Evolutionary conservation across 2,113 vertebrate genomes (phyloP).

Genomic region (Apodemus sylvaticus): DNA sequence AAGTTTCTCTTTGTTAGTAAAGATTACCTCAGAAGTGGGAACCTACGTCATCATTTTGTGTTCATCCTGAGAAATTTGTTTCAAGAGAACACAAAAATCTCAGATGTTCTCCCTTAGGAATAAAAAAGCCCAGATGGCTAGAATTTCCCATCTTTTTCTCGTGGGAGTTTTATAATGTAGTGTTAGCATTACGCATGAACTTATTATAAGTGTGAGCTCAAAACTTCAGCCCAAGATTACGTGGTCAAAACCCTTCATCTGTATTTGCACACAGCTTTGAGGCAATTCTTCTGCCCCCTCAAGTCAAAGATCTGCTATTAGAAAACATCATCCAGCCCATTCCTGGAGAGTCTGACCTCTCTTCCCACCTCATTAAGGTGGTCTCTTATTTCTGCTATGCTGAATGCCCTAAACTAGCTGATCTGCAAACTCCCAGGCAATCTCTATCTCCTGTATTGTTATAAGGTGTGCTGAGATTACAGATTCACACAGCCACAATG

Average conservation of each 20-base stretch:
- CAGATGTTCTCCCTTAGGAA: neutral
- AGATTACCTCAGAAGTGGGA: slow-evolving; percentile 37
- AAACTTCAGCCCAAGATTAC: neutral
- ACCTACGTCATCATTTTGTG: neutral
- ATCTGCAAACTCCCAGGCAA: neutral
- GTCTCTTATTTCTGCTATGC: neutral
- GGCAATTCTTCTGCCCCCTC: neutral
- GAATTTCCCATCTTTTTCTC: neutral
- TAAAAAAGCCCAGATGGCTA: neutral
- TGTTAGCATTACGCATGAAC: neutral
- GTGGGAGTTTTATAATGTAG: neutral
- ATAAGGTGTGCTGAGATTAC: neutral
- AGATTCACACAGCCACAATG: neutral
- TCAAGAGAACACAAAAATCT: neutral
- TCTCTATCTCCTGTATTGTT: neutral
- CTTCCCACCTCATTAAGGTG: neutral
- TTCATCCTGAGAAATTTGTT: neutral
- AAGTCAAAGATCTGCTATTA: neutral
- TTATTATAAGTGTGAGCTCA: neutral
- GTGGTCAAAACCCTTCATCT: neutral
- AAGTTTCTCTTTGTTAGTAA: slow-evolving; percentile 8
- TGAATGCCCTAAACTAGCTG: neutral
- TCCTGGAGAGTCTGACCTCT: neutral
- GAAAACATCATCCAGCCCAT: neutral
- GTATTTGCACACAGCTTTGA: neutral